Conservation (phyloP, 2,888 invertebrate genomes). For the Eupelmus urozonus region DNA sequence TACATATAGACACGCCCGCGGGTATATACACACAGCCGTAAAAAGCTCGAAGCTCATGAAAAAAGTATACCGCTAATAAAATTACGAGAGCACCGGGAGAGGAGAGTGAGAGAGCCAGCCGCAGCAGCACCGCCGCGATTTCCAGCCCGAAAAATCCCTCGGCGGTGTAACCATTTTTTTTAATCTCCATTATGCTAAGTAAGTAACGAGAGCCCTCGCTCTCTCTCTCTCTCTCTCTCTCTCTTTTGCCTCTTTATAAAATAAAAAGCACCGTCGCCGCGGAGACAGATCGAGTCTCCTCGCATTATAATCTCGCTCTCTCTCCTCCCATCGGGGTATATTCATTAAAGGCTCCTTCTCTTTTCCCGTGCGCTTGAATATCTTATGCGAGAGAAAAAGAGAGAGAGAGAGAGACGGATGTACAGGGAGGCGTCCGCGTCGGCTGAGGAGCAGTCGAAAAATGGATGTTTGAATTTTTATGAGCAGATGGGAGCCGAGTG, state of each 20-base stretch:
- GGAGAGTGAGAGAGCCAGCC: background rate
- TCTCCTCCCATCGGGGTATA: conserved; percentile 42
- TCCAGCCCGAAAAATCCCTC: conserved; percentile 27
- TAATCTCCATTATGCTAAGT: conserved; percentile 58
- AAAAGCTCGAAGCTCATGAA: background rate
- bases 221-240: background rate
- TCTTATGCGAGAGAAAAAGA: too few species aligned
- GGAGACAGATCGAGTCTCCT: conserved; percentile 51
- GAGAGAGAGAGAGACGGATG: background rate
- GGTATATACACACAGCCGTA: background rate
- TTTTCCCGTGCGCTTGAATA: background rate
- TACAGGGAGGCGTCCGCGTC: background rate
- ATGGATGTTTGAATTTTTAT: background rate
- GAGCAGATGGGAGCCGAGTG: too few species aligned
- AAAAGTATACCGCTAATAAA: conserved; percentile 43
- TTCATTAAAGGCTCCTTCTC: conserved; percentile 41
- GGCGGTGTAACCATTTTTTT: conserved; percentile 49
- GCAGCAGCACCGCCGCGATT: conserved; percentile 32
- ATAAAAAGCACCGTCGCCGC: conserved; percentile 37
- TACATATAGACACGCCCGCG: too few species aligned
- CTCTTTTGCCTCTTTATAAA: conserved; percentile 9
- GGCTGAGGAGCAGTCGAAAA: background rate
- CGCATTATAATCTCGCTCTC: conserved; percentile 51
- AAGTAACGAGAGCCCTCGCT: conserved; percentile 41
- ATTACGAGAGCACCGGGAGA: conserved; percentile 29